Base-by-base conservation (phyloP, 64 coral and sea anemone species). In the Stichodactyla mertensii region DNA sequence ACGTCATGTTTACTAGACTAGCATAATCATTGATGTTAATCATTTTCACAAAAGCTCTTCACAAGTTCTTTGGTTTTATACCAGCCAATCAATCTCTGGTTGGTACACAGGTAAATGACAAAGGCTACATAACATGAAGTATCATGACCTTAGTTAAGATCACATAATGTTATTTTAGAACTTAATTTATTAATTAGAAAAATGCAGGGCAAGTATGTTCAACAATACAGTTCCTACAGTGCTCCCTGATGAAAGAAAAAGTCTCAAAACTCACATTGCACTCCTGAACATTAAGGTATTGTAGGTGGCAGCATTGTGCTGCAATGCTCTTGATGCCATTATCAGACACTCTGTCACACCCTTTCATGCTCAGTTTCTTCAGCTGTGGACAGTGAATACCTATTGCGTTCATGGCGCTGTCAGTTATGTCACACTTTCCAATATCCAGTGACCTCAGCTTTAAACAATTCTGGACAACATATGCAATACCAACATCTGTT, bases 361-460 rank as follows among this genome's bases (percentile, higher is more conserved):
- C 93, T 79, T 88, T 87, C 4, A 99, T 88, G 55, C 97, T 99
- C 15, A 99, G 91, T 74, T 94, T 94, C 78, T 91, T 95, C 16
- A 99, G 82, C 93, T 99, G 97, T 79, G 97, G 97, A 77, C 97
- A 99, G 55, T 99, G 97, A 78, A 99, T 99, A 51, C 90, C 93
- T 64, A 99, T 92, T 9, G 93, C 88, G 51, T 94, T 88, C 83
- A 99, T 82, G 2, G 84, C 88, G 67, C 84, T 99, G 88, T 99
- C 93, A 86, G 97, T 99, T 54, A 99, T 95, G 77, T 92, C 89
- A 86, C 97, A 99, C 86, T 95, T 99, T 36, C 97, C 97, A 78
- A 92, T 87, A 90, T 99, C 97, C 55, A 99, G 57, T 56, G 97
- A 99, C 71, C 97, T 85, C 90, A 99, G 61, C 80, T 99, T 99